Evolutionary conservation across 2,113 vertebrate species (phyloP).

Genomic region (Lepus europaeus): DNA sequence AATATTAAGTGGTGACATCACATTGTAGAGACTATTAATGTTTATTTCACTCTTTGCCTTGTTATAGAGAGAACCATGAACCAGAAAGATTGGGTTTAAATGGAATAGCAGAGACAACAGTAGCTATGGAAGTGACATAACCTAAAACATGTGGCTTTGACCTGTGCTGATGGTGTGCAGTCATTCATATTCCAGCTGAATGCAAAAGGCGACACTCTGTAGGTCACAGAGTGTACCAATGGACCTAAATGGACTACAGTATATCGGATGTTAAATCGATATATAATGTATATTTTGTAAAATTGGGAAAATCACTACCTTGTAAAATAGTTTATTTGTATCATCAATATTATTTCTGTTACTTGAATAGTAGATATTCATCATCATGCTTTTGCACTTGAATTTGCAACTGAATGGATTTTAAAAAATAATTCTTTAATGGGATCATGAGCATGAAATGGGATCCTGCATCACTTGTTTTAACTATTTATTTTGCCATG

Average conservation of each 20-base stretch:
- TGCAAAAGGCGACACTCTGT: slow-evolving; percentile 87
- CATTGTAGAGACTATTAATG: slow-evolving; percentile 64
- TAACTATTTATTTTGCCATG: slow-evolving; percentile 99
- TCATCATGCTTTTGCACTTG: slow-evolving; percentile 98
- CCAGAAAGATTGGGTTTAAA: slow-evolving; percentile 94
- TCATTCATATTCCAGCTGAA: slow-evolving; percentile 85
- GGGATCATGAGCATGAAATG: slow-evolving; percentile 96
- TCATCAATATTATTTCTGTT: slow-evolving; percentile 98
- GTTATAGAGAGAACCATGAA: slow-evolving; percentile 93
- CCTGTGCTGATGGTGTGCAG: slow-evolving; percentile 85
- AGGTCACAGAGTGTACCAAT: slow-evolving; percentile 85
- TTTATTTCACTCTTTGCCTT: slow-evolving; percentile 77
- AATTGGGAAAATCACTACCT: slow-evolving; percentile 97
- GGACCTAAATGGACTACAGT: slow-evolving; percentile 89
- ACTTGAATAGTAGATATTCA: slow-evolving; percentile 97
- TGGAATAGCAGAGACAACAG: slow-evolving; percentile 95
- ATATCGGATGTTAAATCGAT: slow-evolving; percentile 91
- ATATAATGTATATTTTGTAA: slow-evolving; percentile 98
- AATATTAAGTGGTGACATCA: background rate
- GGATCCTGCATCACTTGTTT: slow-evolving; percentile 95
- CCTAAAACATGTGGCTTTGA: slow-evolving; percentile 81
- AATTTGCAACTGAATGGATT: slow-evolving; percentile 95
- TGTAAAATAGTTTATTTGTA: slow-evolving; percentile 99
- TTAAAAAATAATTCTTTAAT: slow-evolving; percentile 94
- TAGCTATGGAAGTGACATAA: slow-evolving; percentile 98